These are phyloP conservation scores for Holothuria leucospilota DNA, from an alignment of 53 echinoderm and acorn worm species.

Conservation along the genomic window DNA sequence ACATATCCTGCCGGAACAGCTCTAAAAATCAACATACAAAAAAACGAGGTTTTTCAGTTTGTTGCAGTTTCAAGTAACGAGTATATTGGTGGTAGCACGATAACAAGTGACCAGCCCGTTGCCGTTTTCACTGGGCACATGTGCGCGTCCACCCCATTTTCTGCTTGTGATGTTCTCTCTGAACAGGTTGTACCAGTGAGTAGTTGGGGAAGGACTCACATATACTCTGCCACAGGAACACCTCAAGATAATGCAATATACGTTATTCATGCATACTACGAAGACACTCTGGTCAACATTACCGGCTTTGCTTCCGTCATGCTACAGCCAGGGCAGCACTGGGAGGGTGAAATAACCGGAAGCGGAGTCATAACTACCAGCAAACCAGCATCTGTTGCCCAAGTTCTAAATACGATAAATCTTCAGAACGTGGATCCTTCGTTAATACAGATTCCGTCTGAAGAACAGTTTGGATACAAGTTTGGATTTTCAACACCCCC, in stretches of 20 bases:
- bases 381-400: conserved; percentile 56
- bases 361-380: conserved; percentile 58
- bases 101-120: conserved; percentile 62
- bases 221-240: conserved; percentile 55
- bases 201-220: conserved; percentile 69
- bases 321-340: conserved; percentile 52
- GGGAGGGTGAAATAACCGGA: conserved; percentile 58
- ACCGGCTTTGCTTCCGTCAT: conserved; percentile 25
- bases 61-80: neutral
- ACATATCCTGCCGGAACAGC: conserved; percentile 55
- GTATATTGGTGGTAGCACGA: conserved; percentile 60
- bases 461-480: conserved; percentile 60
- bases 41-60: conserved; percentile 63
- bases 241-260: conserved; percentile 43
- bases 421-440: conserved; percentile 59
- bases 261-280: conserved; percentile 56
- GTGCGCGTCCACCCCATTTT: conserved; percentile 48
- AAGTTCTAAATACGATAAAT: conserved; percentile 46
- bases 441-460: conserved; percentile 68
- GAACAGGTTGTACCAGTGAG: conserved; percentile 66
- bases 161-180: conserved; percentile 57
- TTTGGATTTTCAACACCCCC: conserved; percentile 71
- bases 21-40: conserved; percentile 28
- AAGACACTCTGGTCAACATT: conserved; percentile 52
- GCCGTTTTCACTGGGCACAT: conserved; percentile 58